phyloP scores from a whole-genome alignment of 37 sponge, comb jelly and placozoan species.

The Spongilla lacustris region DNA sequence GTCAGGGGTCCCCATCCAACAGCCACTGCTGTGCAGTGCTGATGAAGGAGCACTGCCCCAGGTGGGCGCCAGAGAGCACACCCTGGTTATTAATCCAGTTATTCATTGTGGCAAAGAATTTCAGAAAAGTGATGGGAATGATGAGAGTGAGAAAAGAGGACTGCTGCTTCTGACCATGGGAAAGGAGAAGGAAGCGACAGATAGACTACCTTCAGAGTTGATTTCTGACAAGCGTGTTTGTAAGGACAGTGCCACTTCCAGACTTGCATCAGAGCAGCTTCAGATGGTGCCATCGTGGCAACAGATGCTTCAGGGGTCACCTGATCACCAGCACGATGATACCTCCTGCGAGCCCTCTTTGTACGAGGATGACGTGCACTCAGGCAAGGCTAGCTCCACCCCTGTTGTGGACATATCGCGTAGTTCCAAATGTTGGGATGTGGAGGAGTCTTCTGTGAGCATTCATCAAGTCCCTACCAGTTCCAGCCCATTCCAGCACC shows the following conservation, averaged over 20 bases:
- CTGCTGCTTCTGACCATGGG: not conserved
- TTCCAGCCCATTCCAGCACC: not conserved
- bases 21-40: too few species aligned
- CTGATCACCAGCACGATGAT: not conserved
- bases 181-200: not conserved
- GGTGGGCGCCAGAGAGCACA: slow-evolving; percentile 23
- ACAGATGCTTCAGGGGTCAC: not conserved
- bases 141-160: not conserved
- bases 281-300: not conserved
- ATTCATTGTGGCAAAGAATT: not conserved
- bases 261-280: not conserved
- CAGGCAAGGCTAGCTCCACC: not conserved
- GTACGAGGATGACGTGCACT: not conserved
- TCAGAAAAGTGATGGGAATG: not conserved
- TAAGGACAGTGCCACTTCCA: not conserved
- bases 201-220: not conserved
- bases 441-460: not conserved
- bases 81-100: slow-evolving; percentile 4
- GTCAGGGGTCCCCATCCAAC: not conserved
- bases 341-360: not conserved
- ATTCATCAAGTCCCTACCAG: not conserved
- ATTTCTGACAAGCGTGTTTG: too few species aligned
- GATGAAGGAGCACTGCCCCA: slow-evolving; percentile 33
- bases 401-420: not conserved
- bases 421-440: not conserved